phyloP scores from a whole-genome alignment of 2,888 invertebrate genomes.

The Beris morrisii region DNA sequence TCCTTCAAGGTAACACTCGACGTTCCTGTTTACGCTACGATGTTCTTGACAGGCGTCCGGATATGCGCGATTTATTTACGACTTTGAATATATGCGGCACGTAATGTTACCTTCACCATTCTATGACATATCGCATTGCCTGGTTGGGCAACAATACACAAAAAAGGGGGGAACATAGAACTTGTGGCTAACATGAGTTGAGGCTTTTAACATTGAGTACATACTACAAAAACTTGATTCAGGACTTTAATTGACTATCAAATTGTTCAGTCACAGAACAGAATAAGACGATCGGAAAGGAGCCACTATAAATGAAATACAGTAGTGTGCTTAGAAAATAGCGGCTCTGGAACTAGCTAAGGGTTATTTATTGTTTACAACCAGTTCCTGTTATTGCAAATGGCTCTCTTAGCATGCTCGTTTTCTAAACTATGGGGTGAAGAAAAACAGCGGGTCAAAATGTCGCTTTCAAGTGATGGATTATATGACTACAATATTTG shows the following conservation, averaged over 20 bases:
- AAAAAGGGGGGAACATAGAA: not conserved
- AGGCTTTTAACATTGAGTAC: not conserved
- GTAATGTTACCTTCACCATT: conserved; percentile 12
- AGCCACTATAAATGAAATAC: no score
- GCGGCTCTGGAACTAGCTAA: not conserved
- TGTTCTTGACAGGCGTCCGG: conserved; percentile 27
- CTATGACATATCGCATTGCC: conserved; percentile 20
- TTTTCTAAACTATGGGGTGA: no score
- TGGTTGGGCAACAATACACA: not conserved
- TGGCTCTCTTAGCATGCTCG: not conserved
- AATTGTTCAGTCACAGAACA: no score
- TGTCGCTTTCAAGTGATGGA: conserved; percentile 9
- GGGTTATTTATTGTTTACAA: conserved; percentile 17
- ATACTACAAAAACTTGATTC: no score
- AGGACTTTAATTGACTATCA: no score
- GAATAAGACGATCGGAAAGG: no score
- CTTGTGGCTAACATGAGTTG: conserved; percentile 4
- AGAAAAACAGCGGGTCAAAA: not conserved
- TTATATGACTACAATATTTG: not conserved
- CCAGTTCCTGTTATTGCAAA: conserved; percentile 15
- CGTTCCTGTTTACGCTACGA: conserved; percentile 27
- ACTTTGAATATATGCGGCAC: conserved; percentile 22
- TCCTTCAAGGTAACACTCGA: conserved; percentile 25
- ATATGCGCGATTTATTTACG: conserved; percentile 30
- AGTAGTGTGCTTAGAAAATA: no score